Percentiles rank a stretch among this genome's conserved stretches.
Evolutionary conservation across 1,140 invertebrate genomes (phyloP).

Genomic region (Ceratina australensis): DNA sequence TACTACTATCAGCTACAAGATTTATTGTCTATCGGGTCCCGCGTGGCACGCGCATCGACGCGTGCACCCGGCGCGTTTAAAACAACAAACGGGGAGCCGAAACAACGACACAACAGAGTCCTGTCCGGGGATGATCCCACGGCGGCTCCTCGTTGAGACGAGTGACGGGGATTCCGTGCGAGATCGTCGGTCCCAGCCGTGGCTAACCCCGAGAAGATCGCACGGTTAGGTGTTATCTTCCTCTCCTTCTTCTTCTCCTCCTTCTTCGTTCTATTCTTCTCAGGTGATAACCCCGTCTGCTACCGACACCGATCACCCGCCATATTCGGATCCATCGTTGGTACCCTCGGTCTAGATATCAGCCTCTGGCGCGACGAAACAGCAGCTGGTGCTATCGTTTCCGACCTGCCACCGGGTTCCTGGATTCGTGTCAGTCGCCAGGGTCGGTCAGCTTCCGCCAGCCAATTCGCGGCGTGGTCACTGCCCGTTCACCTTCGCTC

Average conservation of each 20-base stretch:
- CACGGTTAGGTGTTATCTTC: conserved; percentile 32
- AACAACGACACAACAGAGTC: conserved; percentile 14
- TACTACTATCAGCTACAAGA: conserved; percentile 44
- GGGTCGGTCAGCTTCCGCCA: conserved; percentile 78
- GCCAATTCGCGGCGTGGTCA: conserved; percentile 73
- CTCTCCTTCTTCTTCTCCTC: too few species aligned
- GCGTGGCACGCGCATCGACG: neutral
- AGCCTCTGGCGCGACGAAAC: conserved; percentile 22
- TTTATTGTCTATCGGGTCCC: conserved; percentile 54
- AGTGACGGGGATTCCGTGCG: neutral
- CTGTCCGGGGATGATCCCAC: too few species aligned
- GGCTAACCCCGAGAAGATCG: neutral
- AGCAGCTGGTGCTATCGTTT: conserved; percentile 76
- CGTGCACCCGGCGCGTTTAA: too few species aligned
- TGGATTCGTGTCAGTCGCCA: conserved; percentile 78
- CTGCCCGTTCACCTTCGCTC: conserved; percentile 72
- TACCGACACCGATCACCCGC: conserved; percentile 77
- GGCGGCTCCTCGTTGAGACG: too few species aligned
- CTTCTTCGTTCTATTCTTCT: conserved; percentile 9
- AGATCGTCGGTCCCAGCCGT: neutral
- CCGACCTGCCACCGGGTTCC: conserved; percentile 61
- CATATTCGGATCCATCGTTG: conserved; percentile 69
- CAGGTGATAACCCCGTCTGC: conserved; percentile 72
- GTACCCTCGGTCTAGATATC: conserved; percentile 48
- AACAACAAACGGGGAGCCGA: neutral